Base-by-base conservation (phyloP, 2,888 invertebrate genomes). In the Hypselothyrea guttata region DNA sequence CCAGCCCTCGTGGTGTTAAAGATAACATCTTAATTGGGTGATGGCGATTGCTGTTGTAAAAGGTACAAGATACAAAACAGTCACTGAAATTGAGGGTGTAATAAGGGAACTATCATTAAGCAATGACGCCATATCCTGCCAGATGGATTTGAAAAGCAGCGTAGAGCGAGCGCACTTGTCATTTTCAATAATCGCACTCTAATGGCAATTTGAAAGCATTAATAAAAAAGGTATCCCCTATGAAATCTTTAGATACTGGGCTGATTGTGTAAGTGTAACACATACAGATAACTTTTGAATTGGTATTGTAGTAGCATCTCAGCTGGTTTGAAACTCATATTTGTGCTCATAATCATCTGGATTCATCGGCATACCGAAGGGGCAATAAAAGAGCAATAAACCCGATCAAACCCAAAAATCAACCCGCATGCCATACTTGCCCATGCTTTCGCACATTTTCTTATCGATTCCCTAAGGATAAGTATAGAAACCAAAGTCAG, bases 21-120 rank as follows among this genome's bases (percentile, higher is more conserved):
- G 59, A 75, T 76, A 65, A 49, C 27, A 72, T 75, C 76, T 54
- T 35, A 68, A 71, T 61, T 59, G 38, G 28, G 33, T 46, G 56
- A 51, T 44, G 53, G 22, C 52, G 31, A 31, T 31, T 38, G 44
- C 9, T n/a, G n/a, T n/a, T n/a, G n/a, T n/a, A n/a, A n/a, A n/a
- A n/a, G n/a, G n/a, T n/a, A n/a, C n/a, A n/a, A 48, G 9, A 16
- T 42, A 22, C 27, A 13, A 42, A 27, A 37, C 13, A 57, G 41
- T 33, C 47, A 22, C 11, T 16, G 41, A 12, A 33, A 38, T 12
- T 30, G 4, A 13, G 4, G 9, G 22, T 22, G 22, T 31, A n/a
- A 13, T 22, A 2, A 9, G 11, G n/a, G 12, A 8, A 13, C 1
- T 33, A 22, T 28, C 45, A 62, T 69, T 74, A 65, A 60, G 47